Percentiles rank a stretch among this genome's conserved stretches.
Conservation (phyloP, 2,888 invertebrate species). For the Candidula unifasciata region DNA sequence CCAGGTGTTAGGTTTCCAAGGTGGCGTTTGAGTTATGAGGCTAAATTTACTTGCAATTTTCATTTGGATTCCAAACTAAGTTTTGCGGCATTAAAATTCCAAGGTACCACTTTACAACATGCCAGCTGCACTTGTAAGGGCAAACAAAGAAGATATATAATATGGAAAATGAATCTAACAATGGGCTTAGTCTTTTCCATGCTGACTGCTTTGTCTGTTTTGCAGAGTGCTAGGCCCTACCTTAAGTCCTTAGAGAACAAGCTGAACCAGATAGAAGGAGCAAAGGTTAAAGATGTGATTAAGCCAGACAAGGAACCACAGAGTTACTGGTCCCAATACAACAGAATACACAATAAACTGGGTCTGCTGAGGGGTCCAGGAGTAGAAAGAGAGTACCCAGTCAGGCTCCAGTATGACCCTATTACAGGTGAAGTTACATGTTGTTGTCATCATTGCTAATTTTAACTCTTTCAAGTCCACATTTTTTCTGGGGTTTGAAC, state of each 20-base stretch:
- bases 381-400: slow-evolving; percentile 64
- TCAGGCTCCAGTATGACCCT: slow-evolving; percentile 71
- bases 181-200: not conserved
- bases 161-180: not conserved
- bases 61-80: too few relatives aligned
- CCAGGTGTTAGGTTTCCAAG: too few relatives aligned
- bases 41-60: too few relatives aligned
- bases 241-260: slow-evolving; percentile 68
- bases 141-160: too few relatives aligned
- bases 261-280: slow-evolving; percentile 70
- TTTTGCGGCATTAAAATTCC: too few relatives aligned
- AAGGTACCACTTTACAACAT: too few relatives aligned
- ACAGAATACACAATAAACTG: slow-evolving; percentile 72
- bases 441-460: not conserved
- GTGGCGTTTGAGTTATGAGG: too few relatives aligned
- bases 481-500: too few relatives aligned
- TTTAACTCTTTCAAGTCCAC: too few relatives aligned
- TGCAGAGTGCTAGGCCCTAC: slow-evolving; percentile 71
- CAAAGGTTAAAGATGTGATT: slow-evolving; percentile 65
- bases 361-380: slow-evolving; percentile 73
- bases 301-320: slow-evolving; percentile 58
- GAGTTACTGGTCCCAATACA: slow-evolving; percentile 75
- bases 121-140: too few relatives aligned
- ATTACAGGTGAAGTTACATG: slow-evolving; percentile 69
- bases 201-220: slow-evolving; percentile 24